Base-by-base conservation (phyloP, 2,113 vertebrate genomes). In the Pyrgilauda ruficollis region DNA sequence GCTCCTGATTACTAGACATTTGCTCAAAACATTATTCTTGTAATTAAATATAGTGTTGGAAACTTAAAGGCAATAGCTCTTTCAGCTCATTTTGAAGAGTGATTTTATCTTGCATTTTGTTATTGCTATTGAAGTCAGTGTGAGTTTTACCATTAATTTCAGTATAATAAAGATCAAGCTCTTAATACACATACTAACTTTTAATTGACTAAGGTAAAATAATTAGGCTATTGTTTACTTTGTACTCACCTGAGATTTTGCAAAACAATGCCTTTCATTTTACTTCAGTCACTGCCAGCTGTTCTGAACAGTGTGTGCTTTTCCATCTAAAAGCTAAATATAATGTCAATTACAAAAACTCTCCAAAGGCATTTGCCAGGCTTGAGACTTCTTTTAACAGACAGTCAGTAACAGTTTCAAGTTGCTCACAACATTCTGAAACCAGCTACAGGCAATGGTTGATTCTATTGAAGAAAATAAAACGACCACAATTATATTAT, bases 391-490 rank as follows among this genome's bases (percentile, higher is more conserved):
- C 62, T 93, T 96, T 93, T 85, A 87, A 73, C 44, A 90, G 49
- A 49, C 6, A 79, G 73, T 73, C 74, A 75, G 46, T 62, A 93
- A 94, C 24, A 56, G 24, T 81, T 88, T 77, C n/a, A 93, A 78
- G 87, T 64, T 95, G 30, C 20, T 91, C 55, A 49, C 30, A 88
- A 63, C 41, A 35, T 74, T 94, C 68, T 75, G 58, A 84, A 90
- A 89, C 10, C 76, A 85, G 90, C 37, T 94, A 81, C 31, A 85
- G 43, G 39, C 39, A 86, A 87, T 62, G 41, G 91, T 75, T 91
- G 49, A 13, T 76, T 93, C 95, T 63, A 96, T 59, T 96, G 76
- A 95, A 82, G 64, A 95, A 97, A 94, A 96, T 87, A 94, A 96
- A 96, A 78, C 94, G 33, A 44, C 47, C 86, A 64, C 61, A 90